A percentile compares a stretch with the other conserved stretches of the same genome.
Conservation (phyloP, 2,797 vertebrate species). For the Crocidura indochinensis region DNA sequence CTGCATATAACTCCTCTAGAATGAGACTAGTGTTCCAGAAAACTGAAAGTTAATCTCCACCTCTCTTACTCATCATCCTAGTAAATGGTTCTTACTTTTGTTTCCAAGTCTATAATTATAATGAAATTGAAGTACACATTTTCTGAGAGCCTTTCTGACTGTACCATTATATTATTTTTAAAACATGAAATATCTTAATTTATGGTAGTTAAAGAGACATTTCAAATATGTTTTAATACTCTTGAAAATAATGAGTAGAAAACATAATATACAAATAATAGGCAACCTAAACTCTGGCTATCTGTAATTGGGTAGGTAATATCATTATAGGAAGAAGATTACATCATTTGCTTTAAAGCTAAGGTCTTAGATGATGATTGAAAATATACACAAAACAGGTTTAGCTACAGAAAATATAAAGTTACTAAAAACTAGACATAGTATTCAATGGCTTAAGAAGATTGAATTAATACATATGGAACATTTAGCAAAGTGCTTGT, state of each 20-base stretch:
- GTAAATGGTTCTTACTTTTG: background rate
- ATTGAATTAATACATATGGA: background rate
- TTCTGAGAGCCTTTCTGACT: background rate
- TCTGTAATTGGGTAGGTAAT: background rate
- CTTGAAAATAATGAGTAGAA: background rate
- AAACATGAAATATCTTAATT: background rate
- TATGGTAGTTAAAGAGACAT: background rate
- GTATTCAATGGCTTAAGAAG: constrained; percentile 42
- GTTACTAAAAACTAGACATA: background rate
- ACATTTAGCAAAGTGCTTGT: constrained; percentile 25
- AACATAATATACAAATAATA: background rate
- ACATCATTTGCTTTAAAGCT: constrained; percentile 31
- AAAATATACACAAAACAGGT: background rate
- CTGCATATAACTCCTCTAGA: background rate
- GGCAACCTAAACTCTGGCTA: background rate
- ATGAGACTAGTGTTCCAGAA: background rate
- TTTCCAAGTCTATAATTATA: background rate
- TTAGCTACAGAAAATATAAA: background rate
- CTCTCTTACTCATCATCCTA: background rate
- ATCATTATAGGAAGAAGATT: background rate
- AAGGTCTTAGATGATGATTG: background rate
- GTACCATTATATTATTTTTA: background rate
- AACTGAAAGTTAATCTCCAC: background rate
- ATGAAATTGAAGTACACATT: background rate
- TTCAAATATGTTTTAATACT: constrained; percentile 9